These are phyloP conservation scores for Luidia sarsii DNA, from an alignment of 53 echinoderm and acorn worm genomes.

Conservation along the genomic window DNA sequence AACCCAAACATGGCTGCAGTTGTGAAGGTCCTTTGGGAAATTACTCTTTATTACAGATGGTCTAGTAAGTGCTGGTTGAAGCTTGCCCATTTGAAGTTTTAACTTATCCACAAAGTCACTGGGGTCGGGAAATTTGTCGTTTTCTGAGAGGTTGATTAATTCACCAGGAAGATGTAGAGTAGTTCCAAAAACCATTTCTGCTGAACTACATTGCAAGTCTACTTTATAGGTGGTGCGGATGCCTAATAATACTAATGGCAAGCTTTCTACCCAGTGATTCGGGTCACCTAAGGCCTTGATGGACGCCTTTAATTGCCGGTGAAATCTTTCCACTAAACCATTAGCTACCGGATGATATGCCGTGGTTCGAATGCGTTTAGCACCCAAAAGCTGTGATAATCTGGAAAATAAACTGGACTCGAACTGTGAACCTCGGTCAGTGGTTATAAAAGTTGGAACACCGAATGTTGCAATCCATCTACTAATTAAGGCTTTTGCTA, in stretches of 20 bases:
- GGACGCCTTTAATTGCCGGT: conserved; percentile 55
- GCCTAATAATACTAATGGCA: conserved; percentile 48
- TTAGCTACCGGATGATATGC: conserved; percentile 64
- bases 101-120: too few relatives aligned
- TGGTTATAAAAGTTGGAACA: conserved; percentile 44
- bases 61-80: conserved; percentile 24
- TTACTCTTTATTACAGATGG: background rate
- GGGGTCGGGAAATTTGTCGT: too few relatives aligned
- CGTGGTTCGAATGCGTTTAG: conserved; percentile 54
- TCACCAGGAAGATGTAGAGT: conserved; percentile 49
- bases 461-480: conserved; percentile 61
- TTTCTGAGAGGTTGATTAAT: too few relatives aligned
- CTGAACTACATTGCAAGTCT: conserved; percentile 39
- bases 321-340: conserved; percentile 61
- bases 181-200: conserved; percentile 67
- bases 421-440: conserved; percentile 66
- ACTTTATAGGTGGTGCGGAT: conserved; percentile 40
- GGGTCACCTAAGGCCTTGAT: conserved; percentile 50
- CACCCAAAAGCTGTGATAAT: conserved; percentile 36
- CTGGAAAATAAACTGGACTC: conserved; percentile 53
- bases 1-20: conserved; percentile 23
- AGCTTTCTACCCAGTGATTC: conserved; percentile 25
- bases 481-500: conserved; percentile 55
- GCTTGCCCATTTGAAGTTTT: conserved; percentile 39
- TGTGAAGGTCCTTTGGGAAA: background rate